Conservation (phyloP, 1,140 invertebrate genomes). For the Neodiprion pinetum region DNA sequence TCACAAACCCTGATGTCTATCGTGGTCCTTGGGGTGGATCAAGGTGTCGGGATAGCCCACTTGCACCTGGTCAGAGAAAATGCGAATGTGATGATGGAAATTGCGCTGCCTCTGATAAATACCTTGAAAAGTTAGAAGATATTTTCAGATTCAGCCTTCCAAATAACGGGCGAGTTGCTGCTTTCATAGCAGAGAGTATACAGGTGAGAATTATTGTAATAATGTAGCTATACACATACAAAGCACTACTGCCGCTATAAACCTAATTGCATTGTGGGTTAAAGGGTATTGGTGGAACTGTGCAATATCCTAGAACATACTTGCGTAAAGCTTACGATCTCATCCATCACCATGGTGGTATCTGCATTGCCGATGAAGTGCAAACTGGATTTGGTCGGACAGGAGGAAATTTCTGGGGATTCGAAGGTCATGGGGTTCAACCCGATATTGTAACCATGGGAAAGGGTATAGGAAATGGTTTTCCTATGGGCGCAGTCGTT, state of each 20-base stretch:
- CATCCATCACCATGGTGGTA: conserved; percentile 80
- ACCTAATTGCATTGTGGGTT: conserved; percentile 29
- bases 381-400: conserved; percentile 96
- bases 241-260: background rate
- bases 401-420: conserved; percentile 95
- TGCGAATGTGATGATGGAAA: conserved; percentile 71
- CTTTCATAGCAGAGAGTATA: conserved; percentile 93
- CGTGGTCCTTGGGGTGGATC: conserved; percentile 88
- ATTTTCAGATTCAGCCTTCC: conserved; percentile 79
- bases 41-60: conserved; percentile 85
- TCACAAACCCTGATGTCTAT: conserved; percentile 91
- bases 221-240: conserved; percentile 8
- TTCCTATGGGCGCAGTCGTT: conserved; percentile 92
- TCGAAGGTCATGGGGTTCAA: conserved; percentile 82
- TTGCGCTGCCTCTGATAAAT: conserved; percentile 80
- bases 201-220: conserved; percentile 65
- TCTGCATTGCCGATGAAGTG: conserved; percentile 94
- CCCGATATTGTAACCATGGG: conserved; percentile 95
- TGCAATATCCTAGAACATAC: conserved; percentile 92
- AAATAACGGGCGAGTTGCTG: conserved; percentile 76
- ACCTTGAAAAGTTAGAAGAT: conserved; percentile 84
- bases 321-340: conserved; percentile 83
- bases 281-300: conserved; percentile 85
- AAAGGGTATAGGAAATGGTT: conserved; percentile 93
- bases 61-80: conserved; percentile 70